These are phyloP conservation scores for Argyresthia goedartella DNA, from an alignment of 2,888 invertebrate species.

Conservation along the genomic window DNA sequence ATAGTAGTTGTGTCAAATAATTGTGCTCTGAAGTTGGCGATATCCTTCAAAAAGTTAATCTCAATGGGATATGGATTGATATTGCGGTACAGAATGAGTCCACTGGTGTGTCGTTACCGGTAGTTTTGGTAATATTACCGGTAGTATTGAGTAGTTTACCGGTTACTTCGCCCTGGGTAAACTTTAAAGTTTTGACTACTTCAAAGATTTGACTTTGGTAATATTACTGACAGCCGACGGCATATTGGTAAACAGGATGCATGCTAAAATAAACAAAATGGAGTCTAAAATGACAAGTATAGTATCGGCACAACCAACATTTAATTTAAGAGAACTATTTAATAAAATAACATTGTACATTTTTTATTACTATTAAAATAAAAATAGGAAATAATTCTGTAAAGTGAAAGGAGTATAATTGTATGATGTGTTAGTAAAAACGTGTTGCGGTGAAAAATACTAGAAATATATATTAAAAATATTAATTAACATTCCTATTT, in stretches of 20 bases:
- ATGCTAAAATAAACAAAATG: conserved; percentile 19
- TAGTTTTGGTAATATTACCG: too few relatives aligned
- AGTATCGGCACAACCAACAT: conserved; percentile 61
- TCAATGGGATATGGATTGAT: too few relatives aligned
- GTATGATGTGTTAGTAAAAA: conserved; percentile 1
- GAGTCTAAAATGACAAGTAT: conserved; percentile 23
- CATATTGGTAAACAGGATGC: neutral
- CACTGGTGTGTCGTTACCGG: too few relatives aligned
- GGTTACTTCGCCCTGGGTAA: too few relatives aligned
- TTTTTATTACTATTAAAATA: conserved; percentile 36
- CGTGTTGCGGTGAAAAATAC: conserved; percentile 3
- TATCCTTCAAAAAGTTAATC: too few relatives aligned
- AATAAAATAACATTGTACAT: conserved; percentile 55
- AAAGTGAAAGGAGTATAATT: neutral
- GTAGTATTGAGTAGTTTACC: too few relatives aligned
- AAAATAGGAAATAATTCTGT: conserved; percentile 18
- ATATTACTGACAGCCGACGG: conserved; percentile 12
- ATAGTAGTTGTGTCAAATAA: too few relatives aligned
- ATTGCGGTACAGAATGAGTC: too few relatives aligned
- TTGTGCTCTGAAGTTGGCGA: too few relatives aligned
- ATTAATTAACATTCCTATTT: neutral
- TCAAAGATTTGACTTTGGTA: too few relatives aligned
- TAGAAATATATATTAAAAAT: neutral
- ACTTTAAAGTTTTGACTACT: too few relatives aligned
- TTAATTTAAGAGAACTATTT: conserved; percentile 27